Percentiles rank a stretch among this genome's conserved stretches.
Evolutionary conservation across 2,888 invertebrate species (phyloP).

Genomic region (Bruchidius siliquastri): DNA sequence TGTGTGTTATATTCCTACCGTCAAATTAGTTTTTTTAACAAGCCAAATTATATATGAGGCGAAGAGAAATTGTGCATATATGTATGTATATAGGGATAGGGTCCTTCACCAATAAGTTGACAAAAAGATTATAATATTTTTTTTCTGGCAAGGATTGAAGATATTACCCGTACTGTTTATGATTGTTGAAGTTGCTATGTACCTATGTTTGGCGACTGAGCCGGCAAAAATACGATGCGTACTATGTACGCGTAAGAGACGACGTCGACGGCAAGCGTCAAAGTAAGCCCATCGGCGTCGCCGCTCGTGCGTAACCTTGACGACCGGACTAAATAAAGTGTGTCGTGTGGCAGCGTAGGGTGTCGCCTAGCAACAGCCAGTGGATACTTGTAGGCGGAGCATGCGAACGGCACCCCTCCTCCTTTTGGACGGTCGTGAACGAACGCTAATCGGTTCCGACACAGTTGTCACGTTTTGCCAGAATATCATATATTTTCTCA

Average conservation of each 20-base stretch:
- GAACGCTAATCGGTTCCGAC: conserved; percentile 18
- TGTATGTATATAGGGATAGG: no score
- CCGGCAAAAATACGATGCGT: not conserved
- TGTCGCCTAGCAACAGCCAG: conserved; percentile 35
- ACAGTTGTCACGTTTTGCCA: conserved; percentile 10
- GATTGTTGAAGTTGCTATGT: no score
- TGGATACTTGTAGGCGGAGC: conserved; percentile 30
- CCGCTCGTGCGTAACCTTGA: conserved; percentile 28
- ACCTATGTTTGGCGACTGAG: not conserved
- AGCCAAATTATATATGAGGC: no score
- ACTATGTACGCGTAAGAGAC: not conserved
- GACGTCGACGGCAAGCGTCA: not conserved
- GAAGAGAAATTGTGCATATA: no score
- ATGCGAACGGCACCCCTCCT: conserved; percentile 20
- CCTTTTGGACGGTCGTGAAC: conserved; percentile 5
- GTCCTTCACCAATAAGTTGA: no score
- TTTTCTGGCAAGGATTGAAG: no score
- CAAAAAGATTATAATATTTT: no score
- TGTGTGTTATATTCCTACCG: no score
- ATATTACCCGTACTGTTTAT: no score
- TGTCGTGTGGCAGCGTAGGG: conserved; percentile 27
- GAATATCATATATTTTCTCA: not conserved
- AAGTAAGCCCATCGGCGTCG: not conserved
- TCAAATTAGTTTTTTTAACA: no score
- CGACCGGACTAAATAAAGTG: conserved; percentile 34